These are phyloP conservation scores for Rotaria sp. DNA, from an alignment of 2,888 invertebrate genomes.

Conservation along the genomic window DNA sequence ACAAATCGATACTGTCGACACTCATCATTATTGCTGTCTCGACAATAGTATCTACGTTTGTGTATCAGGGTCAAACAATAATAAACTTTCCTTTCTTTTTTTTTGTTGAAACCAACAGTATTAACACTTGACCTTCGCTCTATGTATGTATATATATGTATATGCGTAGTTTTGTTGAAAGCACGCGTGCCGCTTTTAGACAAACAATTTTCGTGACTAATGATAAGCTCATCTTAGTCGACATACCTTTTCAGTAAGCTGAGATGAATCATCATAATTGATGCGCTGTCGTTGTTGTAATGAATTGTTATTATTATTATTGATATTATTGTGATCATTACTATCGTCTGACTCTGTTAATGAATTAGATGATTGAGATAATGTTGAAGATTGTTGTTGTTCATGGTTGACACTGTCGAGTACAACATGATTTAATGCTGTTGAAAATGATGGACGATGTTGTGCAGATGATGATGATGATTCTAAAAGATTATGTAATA, in stretches of 20 bases:
- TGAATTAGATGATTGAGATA: not conserved
- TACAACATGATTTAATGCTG: not conserved
- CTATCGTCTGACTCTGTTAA: constrained; percentile 11
- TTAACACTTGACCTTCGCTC: constrained; percentile 9
- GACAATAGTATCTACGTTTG: not conserved
- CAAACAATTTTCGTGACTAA: not conserved
- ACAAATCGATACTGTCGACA: not conserved
- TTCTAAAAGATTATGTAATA: constrained; percentile 1
- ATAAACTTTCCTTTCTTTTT: not conserved
- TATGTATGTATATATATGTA: not conserved
- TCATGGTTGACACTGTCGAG: not conserved
- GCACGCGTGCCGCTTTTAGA: not conserved
- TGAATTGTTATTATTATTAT: not conserved
- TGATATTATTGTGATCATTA: not conserved
- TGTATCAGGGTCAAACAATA: constrained; percentile 8
- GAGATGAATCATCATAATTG: not conserved
- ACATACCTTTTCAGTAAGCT: not conserved
- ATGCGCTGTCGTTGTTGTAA: not conserved
- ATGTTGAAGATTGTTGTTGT: not conserved
- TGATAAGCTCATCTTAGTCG: not conserved
- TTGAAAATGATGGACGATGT: not conserved
- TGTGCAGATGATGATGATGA: not conserved
- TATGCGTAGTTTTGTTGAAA: not conserved
- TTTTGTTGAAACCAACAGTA: not conserved
- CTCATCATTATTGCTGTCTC: not conserved